Conservation (phyloP, 2,113 vertebrate species). For the Bombycilla garrulus region DNA sequence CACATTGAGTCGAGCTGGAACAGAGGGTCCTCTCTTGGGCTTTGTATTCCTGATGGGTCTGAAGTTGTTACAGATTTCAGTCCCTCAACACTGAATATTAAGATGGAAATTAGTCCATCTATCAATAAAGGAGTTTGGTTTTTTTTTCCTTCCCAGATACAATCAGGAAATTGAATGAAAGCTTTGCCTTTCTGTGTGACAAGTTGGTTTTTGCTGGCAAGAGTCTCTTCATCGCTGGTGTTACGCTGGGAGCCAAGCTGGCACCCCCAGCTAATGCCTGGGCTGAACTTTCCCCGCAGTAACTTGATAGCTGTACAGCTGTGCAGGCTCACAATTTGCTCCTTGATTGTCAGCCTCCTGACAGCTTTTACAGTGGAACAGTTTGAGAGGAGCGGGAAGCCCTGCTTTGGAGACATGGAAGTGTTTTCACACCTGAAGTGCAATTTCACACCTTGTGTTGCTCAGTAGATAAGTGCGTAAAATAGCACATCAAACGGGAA, state of each 20-base stretch:
- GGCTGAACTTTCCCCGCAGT: slow-evolving; percentile 15
- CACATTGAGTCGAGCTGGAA: neutral
- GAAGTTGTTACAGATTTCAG: neutral
- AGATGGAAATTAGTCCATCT: neutral
- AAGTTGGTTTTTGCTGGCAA: slow-evolving; percentile 5
- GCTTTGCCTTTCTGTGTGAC: slow-evolving; percentile 4
- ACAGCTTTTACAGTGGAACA: slow-evolving; percentile 70
- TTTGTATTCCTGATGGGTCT: neutral
- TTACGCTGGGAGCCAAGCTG: neutral
- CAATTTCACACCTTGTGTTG: slow-evolving; percentile 78
- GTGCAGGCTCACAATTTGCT: slow-evolving; percentile 44
- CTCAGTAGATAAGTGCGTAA: slow-evolving; percentile 76
- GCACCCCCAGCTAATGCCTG: neutral
- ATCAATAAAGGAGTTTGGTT: neutral
- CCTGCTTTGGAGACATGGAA: slow-evolving; percentile 69
- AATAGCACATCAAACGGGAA: slow-evolving; percentile 75
- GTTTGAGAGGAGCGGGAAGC: slow-evolving; percentile 69
- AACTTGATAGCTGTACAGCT: slow-evolving; percentile 32
- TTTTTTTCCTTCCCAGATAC: neutral
- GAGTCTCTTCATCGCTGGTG: neutral
- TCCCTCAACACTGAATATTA: neutral
- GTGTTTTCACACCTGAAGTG: slow-evolving; percentile 80
- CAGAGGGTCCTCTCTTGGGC: neutral
- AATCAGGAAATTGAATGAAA: neutral
- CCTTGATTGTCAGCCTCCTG: slow-evolving; percentile 59